Conservation (phyloP, 2,797 vertebrate genomes). For the Kryptopterus vitreolus region DNA sequence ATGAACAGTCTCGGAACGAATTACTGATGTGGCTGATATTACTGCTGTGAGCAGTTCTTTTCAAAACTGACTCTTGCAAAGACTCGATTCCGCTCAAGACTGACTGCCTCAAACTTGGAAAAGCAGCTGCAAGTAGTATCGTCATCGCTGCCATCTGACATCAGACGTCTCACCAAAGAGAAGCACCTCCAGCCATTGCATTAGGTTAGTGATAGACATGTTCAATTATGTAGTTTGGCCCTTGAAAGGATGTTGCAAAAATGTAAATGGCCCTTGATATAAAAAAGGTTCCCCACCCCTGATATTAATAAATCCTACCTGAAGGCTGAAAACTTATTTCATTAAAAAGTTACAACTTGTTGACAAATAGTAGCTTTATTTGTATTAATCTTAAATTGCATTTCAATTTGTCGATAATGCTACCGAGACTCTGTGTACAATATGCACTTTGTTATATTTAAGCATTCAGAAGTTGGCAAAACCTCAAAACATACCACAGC, state of each 20-base stretch:
- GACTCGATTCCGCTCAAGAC: slow-evolving; percentile 32
- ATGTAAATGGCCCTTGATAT: not conserved
- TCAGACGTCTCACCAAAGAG: slow-evolving; percentile 15
- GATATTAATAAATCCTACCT: no score
- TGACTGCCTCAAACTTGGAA: slow-evolving; percentile 45
- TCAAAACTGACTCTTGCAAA: slow-evolving; percentile 47
- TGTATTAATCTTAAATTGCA: not conserved
- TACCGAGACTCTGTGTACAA: not conserved
- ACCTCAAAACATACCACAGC: not conserved
- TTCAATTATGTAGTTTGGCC: not conserved
- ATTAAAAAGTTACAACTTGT: not conserved
- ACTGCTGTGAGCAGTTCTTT: slow-evolving; percentile 50
- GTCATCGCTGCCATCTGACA: slow-evolving; percentile 23
- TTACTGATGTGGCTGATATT: no score
- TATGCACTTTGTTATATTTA: not conserved
- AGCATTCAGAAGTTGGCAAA: not conserved
- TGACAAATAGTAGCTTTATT: not conserved
- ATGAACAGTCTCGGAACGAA: no score
- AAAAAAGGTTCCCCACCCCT: not conserved
- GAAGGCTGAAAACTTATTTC: no score
- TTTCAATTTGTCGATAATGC: not conserved
- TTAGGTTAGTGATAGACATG: no score
- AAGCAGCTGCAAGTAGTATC: slow-evolving; percentile 39
- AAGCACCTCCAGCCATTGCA: slow-evolving; percentile 8
- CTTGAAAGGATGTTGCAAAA: not conserved